Evolutionary conservation across 1,140 invertebrate species (phyloP), one percentile per base, ranked within the genome.

Genomic region (Drosophila burlai): DNA sequence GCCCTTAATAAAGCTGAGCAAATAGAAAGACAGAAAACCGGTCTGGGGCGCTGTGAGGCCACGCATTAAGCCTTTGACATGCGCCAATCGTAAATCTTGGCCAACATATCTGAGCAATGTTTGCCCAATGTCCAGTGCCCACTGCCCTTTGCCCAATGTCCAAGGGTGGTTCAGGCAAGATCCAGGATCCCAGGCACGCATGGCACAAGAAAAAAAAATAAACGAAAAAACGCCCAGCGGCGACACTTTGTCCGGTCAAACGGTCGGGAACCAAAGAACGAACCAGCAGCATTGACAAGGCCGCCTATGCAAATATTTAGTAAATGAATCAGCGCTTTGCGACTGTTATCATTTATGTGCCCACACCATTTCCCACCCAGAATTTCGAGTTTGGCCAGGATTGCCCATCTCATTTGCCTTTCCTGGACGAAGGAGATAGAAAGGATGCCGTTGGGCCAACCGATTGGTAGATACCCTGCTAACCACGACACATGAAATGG

Each of bases 231-330:
- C 80, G 61, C 45, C 58, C 66, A 52, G 47, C 81, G 71, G 85
- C 69, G 69, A 55, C 75, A 66, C 78, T 84, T 73, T 90, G 85
- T 85, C 81, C 84, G 71, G 77, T 83, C 75, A 76, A 76, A 71
- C 72, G 66, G 45, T 73, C 11, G 54, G 18, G 77, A 59, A 54
- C 16, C 61, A 55, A 61, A 52, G 58, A 49, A 31, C 62, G 54
- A 31, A 66, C 61, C 74, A 76, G 75, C 89, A 87, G 71, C 82
- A 77, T 89, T 86, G 90, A 92, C 90, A 92, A 92, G 91, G 91
- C 86, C 91, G 91, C 91, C 91, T 91, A 89, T 91, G 91, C 83
- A 92, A 92, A 92, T 92, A 92, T 92, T 92, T 92, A 92, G 91
- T 92, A 89, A 91, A 92, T 92, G 91, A 92, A 92, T 92, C 91